Evolutionary conservation across 2,113 vertebrate species (phyloP).

Genomic region (Embiotoca jacksoni): DNA sequence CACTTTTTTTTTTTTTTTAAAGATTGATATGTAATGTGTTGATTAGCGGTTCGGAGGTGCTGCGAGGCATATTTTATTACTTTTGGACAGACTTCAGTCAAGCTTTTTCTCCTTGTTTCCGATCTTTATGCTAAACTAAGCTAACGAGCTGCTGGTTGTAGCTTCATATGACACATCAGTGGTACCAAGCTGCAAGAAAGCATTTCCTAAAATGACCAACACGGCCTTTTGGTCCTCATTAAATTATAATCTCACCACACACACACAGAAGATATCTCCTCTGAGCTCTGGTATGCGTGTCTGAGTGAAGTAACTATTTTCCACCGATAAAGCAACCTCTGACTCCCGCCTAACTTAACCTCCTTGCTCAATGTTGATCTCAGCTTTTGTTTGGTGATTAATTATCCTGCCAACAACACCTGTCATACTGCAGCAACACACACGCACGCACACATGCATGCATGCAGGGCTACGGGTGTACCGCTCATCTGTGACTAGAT

Average conservation of each 20-base stretch:
- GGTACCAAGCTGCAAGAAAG: too few relatives aligned
- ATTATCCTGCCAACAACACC: constrained; percentile 58
- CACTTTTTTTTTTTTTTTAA: not conserved
- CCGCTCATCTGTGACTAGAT: constrained; percentile 72
- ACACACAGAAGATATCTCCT: not conserved
- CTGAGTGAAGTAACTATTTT: constrained; percentile 49
- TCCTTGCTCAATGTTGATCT: constrained; percentile 53
- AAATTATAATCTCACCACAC: too few relatives aligned
- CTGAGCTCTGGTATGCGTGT: constrained; percentile 49
- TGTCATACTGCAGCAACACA: constrained; percentile 28
- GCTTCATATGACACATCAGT: too few relatives aligned
- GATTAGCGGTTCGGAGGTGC: not conserved
- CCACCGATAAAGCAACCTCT: constrained; percentile 46
- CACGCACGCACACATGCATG: constrained; percentile 31
- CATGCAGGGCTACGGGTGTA: constrained; percentile 12
- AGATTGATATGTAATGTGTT: not conserved
- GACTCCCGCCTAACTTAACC: constrained; percentile 40
- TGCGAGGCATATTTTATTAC: not conserved
- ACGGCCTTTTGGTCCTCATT: too few relatives aligned
- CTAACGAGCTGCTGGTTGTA: not conserved
- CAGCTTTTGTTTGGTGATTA: constrained; percentile 44
- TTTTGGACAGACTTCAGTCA: not conserved
- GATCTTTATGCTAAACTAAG: not conserved
- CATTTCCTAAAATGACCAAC: too few relatives aligned
- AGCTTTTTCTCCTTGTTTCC: not conserved